phyloP scores from a whole-genome alignment of 2,113 vertebrate species.

The Oriolus oriolus region DNA sequence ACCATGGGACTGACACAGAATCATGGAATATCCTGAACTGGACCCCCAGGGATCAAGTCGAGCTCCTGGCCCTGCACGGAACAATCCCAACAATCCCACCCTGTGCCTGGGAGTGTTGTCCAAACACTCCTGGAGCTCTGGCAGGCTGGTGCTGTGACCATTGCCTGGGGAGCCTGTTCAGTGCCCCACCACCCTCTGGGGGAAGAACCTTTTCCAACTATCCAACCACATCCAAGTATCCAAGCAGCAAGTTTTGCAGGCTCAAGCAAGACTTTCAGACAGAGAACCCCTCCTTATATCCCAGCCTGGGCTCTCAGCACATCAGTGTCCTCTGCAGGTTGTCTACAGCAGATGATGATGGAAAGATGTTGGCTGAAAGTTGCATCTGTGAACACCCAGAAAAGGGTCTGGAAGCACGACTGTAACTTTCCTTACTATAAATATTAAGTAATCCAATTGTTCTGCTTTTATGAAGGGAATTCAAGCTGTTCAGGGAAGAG shows the following conservation, averaged over 20 bases:
- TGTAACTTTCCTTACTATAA: neutral
- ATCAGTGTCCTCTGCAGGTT: neutral
- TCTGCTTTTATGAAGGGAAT: neutral
- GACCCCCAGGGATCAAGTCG: neutral
- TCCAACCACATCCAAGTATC: neutral
- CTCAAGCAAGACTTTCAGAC: neutral
- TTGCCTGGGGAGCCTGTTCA: neutral
- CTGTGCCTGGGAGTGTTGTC: accelerated
- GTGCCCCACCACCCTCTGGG: neutral
- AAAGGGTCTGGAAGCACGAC: neutral
- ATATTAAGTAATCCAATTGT: neutral
- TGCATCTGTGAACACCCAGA: neutral
- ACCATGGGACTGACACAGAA: accelerated
- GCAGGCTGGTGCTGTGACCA: neutral
- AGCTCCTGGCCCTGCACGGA: neutral
- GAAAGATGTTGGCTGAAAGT: neutral
- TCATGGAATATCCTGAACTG: neutral
- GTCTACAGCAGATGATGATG: neutral
- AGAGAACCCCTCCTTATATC: neutral
- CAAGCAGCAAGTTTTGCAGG: neutral
- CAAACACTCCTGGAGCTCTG: neutral
- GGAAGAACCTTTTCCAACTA: neutral
- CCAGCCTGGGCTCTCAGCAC: neutral
- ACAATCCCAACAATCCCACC: neutral
- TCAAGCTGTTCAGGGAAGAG: neutral